These are phyloP conservation scores for Macropus fuliginosus DNA, from an alignment of 2,797 vertebrate genomes.

Conservation along the genomic window DNA sequence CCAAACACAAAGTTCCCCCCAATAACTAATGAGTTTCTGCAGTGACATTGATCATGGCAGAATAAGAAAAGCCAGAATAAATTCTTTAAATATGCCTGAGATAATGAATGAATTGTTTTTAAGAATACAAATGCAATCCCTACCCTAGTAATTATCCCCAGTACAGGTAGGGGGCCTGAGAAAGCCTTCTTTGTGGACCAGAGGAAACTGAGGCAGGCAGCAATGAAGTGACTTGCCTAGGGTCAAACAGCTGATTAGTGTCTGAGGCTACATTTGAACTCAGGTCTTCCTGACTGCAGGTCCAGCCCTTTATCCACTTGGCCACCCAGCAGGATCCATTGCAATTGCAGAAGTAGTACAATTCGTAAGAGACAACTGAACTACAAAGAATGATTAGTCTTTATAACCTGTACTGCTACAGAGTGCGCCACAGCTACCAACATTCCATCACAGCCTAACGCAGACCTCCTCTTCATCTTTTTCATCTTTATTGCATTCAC, in stretches of 20 bases:
- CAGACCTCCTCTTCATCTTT: background rate
- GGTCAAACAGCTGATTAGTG: background rate
- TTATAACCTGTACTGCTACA: background rate
- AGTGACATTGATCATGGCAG: slow-evolving; percentile 40
- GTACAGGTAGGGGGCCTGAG: background rate
- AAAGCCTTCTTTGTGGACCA: background rate
- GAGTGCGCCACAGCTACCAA: background rate
- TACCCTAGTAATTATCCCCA: background rate
- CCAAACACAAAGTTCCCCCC: slow-evolving; percentile 8
- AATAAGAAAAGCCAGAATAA: slow-evolving; percentile 37
- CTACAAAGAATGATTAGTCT: background rate
- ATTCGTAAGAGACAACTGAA: background rate
- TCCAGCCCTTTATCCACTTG: background rate
- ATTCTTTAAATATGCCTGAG: slow-evolving; percentile 1
- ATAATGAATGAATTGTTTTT: background rate
- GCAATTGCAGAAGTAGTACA: background rate
- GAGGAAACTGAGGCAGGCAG: background rate
- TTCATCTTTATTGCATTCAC: background rate
- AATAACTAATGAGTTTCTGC: slow-evolving; percentile 30
- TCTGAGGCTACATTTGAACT: background rate
- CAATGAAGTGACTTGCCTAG: background rate
- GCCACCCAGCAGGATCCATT: background rate
- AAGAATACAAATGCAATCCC: slow-evolving; percentile 37
- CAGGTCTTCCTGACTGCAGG: background rate
- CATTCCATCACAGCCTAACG: accelerated